phyloP scores from a whole-genome alignment of 1,140 invertebrate genomes.

The Penaeus indicus region DNA sequence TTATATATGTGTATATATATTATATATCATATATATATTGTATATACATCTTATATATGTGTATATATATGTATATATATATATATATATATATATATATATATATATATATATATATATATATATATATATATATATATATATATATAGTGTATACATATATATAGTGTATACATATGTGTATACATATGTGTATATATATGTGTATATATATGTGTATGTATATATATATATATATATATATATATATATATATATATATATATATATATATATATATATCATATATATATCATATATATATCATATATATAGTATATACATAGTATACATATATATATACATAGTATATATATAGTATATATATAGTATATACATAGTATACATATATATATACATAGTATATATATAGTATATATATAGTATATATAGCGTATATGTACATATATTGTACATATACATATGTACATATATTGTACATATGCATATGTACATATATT shows the following conservation, averaged over 20 bases:
- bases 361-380: constrained; percentile 22
- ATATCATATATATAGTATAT: background rate
- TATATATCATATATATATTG: constrained; percentile 17
- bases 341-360: constrained; percentile 19
- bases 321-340: constrained; percentile 7
- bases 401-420: too few relatives aligned
- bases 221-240: constrained; percentile 13
- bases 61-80: constrained; percentile 4
- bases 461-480: background rate
- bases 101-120: constrained; percentile 20
- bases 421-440: too few relatives aligned
- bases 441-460: background rate
- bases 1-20: background rate
- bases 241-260: constrained; percentile 20
- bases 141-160: constrained; percentile 10
- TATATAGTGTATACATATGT: constrained; percentile 5
- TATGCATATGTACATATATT: constrained; percentile 7
- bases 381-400: background rate
- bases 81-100: constrained; percentile 20
- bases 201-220: background rate
- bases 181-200: constrained; percentile 1
- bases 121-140: constrained; percentile 20
- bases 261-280: constrained; percentile 16
- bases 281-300: background rate
- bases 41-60: constrained; percentile 5